Evolutionary conservation across 1,140 invertebrate genomes (phyloP).

Genomic region (Anastatus disparis): DNA sequence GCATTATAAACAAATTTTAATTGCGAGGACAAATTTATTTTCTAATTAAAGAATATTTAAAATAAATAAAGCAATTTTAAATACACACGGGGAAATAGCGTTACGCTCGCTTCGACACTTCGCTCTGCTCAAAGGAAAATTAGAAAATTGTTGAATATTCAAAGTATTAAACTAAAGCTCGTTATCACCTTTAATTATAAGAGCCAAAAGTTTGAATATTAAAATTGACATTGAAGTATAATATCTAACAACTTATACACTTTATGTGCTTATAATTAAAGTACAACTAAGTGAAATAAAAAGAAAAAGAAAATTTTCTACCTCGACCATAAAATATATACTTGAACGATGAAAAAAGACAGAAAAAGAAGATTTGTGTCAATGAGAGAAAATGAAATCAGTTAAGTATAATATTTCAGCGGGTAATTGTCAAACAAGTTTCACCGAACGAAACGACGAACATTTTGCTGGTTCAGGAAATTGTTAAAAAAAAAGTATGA

Average conservation of each 20-base stretch:
- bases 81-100: too few relatives aligned
- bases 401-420: background rate
- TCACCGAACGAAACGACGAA: background rate
- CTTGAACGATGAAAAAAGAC: background rate
- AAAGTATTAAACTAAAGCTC: conserved; percentile 7
- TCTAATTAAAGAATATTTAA: too few relatives aligned
- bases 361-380: background rate
- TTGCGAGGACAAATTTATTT: too few relatives aligned
- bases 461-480: conserved; percentile 30
- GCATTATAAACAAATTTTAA: too few relatives aligned
- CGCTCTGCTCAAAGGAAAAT: too few relatives aligned
- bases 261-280: conserved; percentile 31
- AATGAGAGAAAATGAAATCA: background rate
- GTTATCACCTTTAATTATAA: background rate
- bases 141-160: background rate
- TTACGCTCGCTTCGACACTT: too few relatives aligned
- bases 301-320: background rate
- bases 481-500: background rate
- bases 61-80: too few relatives aligned
- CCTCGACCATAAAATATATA: too few relatives aligned
- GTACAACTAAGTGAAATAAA: background rate
- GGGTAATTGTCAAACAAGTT: conserved; percentile 32
- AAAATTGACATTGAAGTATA: background rate
- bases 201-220: accelerated
- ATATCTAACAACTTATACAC: background rate